Conservation (phyloP, 92 coral and sea anemone genomes). For the Paragorgia papillata region DNA sequence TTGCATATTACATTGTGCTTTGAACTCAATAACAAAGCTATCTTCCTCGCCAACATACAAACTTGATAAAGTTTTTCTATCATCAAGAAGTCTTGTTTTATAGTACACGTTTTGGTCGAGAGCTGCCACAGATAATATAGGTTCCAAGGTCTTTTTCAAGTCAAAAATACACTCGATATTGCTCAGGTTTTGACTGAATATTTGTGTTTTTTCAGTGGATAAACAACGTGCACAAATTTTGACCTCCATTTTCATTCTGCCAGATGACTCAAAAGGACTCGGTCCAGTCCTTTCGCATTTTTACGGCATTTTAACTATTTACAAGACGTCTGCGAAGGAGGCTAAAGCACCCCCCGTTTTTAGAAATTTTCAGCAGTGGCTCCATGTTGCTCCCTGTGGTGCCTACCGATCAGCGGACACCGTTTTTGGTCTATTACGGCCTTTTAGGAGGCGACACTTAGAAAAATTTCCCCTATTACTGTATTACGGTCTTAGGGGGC, state of each 20-base stretch:
- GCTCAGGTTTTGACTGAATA: background rate
- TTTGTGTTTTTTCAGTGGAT: background rate
- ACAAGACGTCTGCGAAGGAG: too few relatives aligned
- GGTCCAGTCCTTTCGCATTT: too few relatives aligned
- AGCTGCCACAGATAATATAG: conserved; percentile 43
- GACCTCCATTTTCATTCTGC: background rate
- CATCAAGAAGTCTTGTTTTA: conserved; percentile 53
- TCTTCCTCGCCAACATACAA: conserved; percentile 73
- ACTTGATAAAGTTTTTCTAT: conserved; percentile 45
- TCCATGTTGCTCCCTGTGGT: too few relatives aligned
- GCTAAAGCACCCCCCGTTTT: too few relatives aligned
- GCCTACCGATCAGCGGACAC: too few relatives aligned
- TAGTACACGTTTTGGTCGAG: conserved; percentile 70
- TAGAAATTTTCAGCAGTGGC: too few relatives aligned
- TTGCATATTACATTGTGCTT: conserved; percentile 53
- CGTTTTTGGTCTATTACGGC: too few relatives aligned
- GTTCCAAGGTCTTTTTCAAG: conserved; percentile 14
- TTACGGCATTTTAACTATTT: too few relatives aligned
- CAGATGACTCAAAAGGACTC: too few relatives aligned
- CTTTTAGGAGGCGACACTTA: too few relatives aligned
- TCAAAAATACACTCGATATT: background rate
- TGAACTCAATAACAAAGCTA: conserved; percentile 54
- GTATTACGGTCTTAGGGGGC: too few relatives aligned
- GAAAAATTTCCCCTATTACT: too few relatives aligned
- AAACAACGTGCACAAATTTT: background rate